Evolutionary conservation across 2,888 invertebrate species (phyloP).

Genomic region (Melanostoma scalare): DNA sequence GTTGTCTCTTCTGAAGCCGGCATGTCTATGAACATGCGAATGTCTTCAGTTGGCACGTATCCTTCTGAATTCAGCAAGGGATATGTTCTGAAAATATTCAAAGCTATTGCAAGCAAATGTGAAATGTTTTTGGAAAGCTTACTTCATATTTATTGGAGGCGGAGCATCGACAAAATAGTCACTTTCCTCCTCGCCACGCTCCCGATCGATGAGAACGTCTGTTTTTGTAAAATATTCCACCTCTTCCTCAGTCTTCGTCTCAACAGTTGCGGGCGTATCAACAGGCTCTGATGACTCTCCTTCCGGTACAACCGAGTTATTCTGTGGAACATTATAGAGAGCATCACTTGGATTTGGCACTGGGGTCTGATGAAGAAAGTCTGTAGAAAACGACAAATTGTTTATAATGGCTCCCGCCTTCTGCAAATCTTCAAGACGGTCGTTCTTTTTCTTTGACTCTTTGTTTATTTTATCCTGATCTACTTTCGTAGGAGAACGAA

Average conservation of each 20-base stretch:
- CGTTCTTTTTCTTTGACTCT: constrained; percentile 37
- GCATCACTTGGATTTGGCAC: constrained; percentile 58
- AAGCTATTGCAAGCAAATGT: neutral
- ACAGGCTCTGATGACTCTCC: constrained; percentile 51
- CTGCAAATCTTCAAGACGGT: constrained; percentile 75
- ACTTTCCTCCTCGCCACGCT: constrained; percentile 74
- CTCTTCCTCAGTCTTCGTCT: constrained; percentile 78
- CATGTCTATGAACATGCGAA: constrained; percentile 78
- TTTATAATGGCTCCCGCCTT: constrained; percentile 78
- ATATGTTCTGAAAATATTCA: constrained; percentile 48
- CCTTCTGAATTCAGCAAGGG: constrained; percentile 74
- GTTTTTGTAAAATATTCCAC: constrained; percentile 81
- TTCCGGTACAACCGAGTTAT: constrained; percentile 76
- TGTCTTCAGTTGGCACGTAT: constrained; percentile 79
- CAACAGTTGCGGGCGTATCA: constrained; percentile 31
- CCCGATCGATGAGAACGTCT: constrained; percentile 79
- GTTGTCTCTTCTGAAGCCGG: constrained; percentile 58
- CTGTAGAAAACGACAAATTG: constrained; percentile 80
- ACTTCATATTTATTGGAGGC: constrained; percentile 71
- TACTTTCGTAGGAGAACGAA: constrained; percentile 75
- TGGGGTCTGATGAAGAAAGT: constrained; percentile 76
- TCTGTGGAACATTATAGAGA: constrained; percentile 80
- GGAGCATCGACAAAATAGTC: constrained; percentile 76
- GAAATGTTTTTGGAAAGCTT: neutral
- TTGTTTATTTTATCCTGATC: constrained; percentile 68